Evolutionary conservation across 2,797 vertebrate genomes (phyloP).

Genomic region (Cirrhinus mrigala): DNA sequence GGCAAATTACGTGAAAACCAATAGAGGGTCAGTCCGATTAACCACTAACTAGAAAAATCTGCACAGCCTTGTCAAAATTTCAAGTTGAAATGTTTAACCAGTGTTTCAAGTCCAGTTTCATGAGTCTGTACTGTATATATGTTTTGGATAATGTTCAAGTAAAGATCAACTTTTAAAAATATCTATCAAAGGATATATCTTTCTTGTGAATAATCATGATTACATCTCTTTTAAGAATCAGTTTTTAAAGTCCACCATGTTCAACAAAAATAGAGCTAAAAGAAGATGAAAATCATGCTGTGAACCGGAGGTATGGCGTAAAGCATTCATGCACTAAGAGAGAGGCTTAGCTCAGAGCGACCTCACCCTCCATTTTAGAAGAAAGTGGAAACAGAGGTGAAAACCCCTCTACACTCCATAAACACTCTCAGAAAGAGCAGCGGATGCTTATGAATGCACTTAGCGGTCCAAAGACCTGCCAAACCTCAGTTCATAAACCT

Average conservation of each 20-base stretch:
- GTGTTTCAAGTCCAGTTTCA: too few relatives aligned
- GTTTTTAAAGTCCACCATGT: background rate
- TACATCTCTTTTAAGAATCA: background rate
- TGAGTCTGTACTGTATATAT: too few relatives aligned
- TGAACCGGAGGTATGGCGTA: conserved; percentile 7
- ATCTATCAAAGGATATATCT: too few relatives aligned
- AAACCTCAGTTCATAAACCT: background rate
- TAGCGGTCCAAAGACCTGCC: background rate
- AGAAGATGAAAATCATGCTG: conserved; percentile 9
- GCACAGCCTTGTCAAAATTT: too few relatives aligned
- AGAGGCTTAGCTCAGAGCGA: conserved; percentile 60
- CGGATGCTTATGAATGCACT: background rate
- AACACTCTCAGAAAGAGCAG: background rate
- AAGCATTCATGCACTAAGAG: conserved; percentile 62
- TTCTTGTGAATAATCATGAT: too few relatives aligned
- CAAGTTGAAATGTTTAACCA: too few relatives aligned
- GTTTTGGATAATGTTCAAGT: too few relatives aligned
- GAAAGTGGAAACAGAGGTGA: conserved; percentile 34
- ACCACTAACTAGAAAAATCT: too few relatives aligned
- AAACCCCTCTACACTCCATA: conserved; percentile 6
- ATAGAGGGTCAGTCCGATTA: too few relatives aligned
- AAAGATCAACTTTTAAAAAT: too few relatives aligned
- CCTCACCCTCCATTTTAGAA: conserved; percentile 61
- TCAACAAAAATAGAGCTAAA: background rate
- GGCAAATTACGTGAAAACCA: too few relatives aligned